Evolutionary conservation across 2,113 vertebrate species (phyloP).

Genomic region (Chloropsis cyanopogon): DNA sequence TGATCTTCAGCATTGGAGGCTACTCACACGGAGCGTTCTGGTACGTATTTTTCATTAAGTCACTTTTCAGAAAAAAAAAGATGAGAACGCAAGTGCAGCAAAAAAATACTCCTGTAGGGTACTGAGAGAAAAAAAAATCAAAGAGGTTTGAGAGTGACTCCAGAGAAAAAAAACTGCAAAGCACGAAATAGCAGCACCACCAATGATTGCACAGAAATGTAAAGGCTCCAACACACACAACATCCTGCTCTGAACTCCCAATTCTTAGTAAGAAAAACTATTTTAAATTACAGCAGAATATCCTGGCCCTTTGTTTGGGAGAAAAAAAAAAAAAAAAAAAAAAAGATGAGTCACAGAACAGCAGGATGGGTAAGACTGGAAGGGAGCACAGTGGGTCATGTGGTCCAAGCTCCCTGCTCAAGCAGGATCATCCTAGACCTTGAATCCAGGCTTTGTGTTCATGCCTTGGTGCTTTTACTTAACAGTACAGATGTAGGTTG

Average conservation of each 20-base stretch:
- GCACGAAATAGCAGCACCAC: background rate
- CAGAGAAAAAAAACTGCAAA: background rate
- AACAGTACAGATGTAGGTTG: background rate
- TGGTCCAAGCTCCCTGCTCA: background rate
- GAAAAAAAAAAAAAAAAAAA: background rate
- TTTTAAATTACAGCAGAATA: background rate
- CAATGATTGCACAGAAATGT: background rate
- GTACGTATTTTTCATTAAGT: slow-evolving; percentile 51
- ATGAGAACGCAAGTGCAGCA: slow-evolving; percentile 30
- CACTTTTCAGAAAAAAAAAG: background rate
- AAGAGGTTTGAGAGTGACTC: background rate
- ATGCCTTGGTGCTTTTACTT: background rate
- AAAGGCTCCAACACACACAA: background rate
- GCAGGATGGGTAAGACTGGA: background rate
- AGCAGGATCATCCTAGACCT: background rate
- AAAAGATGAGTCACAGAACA: background rate
- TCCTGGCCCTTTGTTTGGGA: background rate
- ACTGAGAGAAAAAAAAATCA: background rate
- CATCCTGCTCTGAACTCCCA: background rate
- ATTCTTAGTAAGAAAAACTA: background rate
- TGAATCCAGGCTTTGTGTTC: background rate
- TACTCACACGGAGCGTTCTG: slow-evolving; percentile 31
- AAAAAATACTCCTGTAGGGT: slow-evolving; percentile 11
- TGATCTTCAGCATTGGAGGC: slow-evolving; percentile 56
- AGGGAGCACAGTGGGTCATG: background rate